Conservation (phyloP, 2,797 vertebrate species). For the Macropus fuliginosus region DNA sequence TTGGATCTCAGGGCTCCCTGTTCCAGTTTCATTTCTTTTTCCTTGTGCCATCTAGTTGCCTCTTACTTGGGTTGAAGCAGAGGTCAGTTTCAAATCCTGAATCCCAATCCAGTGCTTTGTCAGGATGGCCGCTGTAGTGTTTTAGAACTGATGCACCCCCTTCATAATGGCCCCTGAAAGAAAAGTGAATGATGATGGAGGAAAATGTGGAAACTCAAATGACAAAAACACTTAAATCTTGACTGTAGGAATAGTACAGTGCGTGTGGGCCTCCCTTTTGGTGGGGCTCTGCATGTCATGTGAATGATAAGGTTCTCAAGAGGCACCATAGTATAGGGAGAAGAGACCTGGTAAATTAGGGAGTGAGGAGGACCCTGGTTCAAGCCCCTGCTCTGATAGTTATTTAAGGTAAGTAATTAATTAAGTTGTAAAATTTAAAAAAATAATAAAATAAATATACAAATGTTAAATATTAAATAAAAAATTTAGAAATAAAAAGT, state of each 20-base stretch:
- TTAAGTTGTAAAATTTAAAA: no score
- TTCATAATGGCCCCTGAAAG: not conserved
- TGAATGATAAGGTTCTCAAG: not conserved
- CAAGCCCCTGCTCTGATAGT: not conserved
- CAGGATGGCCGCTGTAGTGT: not conserved
- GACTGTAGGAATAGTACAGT: not conserved
- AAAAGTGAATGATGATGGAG: not conserved
- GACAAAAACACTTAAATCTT: not conserved
- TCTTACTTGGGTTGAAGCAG: not conserved
- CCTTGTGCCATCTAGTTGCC: not conserved
- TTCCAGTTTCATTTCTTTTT: not conserved
- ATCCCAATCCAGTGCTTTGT: not conserved
- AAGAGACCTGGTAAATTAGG: not conserved
- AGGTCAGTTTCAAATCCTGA: not conserved
- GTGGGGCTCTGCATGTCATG: not conserved
- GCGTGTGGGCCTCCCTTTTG: not conserved
- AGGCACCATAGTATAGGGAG: not conserved
- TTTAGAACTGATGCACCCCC: not conserved
- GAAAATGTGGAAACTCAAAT: not conserved
- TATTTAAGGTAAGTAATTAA: no score
- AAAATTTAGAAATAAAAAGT: no score
- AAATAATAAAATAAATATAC: no score
- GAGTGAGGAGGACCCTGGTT: not conserved
- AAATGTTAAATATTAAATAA: no score
- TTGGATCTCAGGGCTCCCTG: not conserved